phyloP scores from a whole-genome alignment of 2,888 invertebrate species.

The Argynnis bischoffii region DNA sequence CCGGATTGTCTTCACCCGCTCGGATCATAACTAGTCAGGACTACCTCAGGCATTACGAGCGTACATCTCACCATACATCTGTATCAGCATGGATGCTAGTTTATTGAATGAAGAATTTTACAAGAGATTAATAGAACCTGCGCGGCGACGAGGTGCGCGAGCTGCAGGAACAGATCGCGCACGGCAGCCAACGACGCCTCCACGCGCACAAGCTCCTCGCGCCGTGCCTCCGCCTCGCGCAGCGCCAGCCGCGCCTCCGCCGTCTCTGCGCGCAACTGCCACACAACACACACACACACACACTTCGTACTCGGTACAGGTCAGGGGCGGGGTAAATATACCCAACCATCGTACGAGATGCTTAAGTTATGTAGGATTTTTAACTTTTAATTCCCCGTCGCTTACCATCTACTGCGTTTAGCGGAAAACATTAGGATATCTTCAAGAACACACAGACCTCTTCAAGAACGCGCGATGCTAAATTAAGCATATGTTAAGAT shows the following conservation, averaged over 20 bases:
- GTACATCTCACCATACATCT: slow-evolving; percentile 44
- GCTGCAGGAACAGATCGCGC: slow-evolving; percentile 91
- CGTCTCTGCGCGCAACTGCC: slow-evolving; percentile 90
- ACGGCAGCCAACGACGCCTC: slow-evolving; percentile 91
- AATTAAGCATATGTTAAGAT: too few relatives aligned
- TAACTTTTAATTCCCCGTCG: background rate
- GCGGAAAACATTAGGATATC: too few relatives aligned
- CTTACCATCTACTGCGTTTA: too few relatives aligned
- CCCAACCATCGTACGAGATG: background rate
- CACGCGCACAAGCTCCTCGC: slow-evolving; percentile 90
- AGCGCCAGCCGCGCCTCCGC: slow-evolving; percentile 88
- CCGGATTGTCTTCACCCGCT: background rate
- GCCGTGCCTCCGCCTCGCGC: slow-evolving; percentile 91
- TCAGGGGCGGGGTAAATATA: background rate
- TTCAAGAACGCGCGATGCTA: too few relatives aligned
- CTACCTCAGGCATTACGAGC: background rate
- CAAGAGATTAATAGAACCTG: slow-evolving; percentile 67
- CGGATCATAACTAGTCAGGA: background rate
- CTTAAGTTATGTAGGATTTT: background rate
- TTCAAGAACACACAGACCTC: too few relatives aligned
- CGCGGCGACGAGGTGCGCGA: slow-evolving; percentile 90
- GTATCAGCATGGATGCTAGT: too few relatives aligned
- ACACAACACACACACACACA: background rate
- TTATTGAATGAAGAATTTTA: too few relatives aligned
- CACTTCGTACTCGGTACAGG: background rate